These are phyloP conservation scores for Porites evermanni DNA, from an alignment of 92 coral and sea anemone genomes.

Conservation along the genomic window DNA sequence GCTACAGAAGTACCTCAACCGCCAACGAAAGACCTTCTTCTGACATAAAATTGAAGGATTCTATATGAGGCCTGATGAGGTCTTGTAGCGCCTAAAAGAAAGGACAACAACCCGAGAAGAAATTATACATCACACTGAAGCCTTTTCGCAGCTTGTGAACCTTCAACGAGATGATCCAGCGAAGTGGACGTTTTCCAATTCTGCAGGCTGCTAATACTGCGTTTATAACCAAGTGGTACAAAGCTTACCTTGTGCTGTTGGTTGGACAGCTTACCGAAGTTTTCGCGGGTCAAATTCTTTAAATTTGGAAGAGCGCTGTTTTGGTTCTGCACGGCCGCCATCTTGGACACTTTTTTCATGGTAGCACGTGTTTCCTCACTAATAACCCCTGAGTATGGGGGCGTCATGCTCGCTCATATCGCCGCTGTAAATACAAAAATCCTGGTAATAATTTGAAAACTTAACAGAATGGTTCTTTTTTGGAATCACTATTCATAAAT, in stretches of 20 bases:
- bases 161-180: too few relatives aligned
- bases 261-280: conserved; percentile 70
- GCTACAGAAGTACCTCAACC: conserved; percentile 67
- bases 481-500: too few relatives aligned
- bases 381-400: not conserved
- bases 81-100: conserved; percentile 82
- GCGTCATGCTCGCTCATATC: too few relatives aligned
- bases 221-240: not conserved
- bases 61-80: conserved; percentile 89
- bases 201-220: not conserved
- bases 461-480: too few relatives aligned
- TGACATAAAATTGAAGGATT: conserved; percentile 91
- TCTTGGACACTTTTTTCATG: conserved; percentile 50
- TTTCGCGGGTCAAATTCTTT: conserved; percentile 79
- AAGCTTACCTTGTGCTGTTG: conserved; percentile 82
- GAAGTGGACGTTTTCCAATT: too few relatives aligned
- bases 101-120: conserved; percentile 33
- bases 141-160: too few relatives aligned
- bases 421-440: too few relatives aligned
- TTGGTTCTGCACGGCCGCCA: conserved; percentile 73
- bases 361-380: conserved; percentile 30
- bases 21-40: conserved; percentile 97
- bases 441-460: too few relatives aligned
- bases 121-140: not conserved
- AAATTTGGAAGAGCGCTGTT: conserved; percentile 70